These are phyloP conservation scores for Eleginops maclovinus DNA, from an alignment of 2,113 vertebrate genomes.

Conservation along the genomic window DNA sequence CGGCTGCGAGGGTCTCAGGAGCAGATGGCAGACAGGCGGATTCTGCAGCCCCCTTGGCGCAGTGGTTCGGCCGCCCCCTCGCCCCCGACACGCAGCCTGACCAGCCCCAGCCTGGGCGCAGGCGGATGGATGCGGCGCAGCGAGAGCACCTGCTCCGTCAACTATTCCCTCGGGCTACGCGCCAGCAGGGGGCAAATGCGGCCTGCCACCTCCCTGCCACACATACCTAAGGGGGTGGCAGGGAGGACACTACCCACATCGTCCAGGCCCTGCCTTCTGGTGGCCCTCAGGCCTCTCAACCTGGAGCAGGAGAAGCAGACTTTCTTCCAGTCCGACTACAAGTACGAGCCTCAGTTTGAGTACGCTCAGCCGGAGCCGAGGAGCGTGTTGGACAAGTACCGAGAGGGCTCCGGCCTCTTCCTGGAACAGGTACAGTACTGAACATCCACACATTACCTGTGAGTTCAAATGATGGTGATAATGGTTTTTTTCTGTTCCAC, in stretches of 20 bases:
- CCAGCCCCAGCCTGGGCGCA: constrained; percentile 75
- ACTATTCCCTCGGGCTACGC: constrained; percentile 56
- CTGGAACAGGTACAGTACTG: constrained; percentile 87
- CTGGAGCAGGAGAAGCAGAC: constrained; percentile 88
- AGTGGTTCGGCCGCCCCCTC: constrained; percentile 71
- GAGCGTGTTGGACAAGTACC: constrained; percentile 91
- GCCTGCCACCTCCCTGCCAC: constrained; percentile 90
- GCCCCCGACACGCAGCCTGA: constrained; percentile 78
- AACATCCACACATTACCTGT: not conserved
- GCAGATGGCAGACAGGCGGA: constrained; percentile 40
- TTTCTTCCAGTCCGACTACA: constrained; percentile 90
- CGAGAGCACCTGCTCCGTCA: constrained; percentile 85
- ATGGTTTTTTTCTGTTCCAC: not conserved
- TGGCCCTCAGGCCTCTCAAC: constrained; percentile 91
- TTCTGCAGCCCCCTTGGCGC: constrained; percentile 81
- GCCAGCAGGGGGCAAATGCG: constrained; percentile 77
- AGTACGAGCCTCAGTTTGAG: constrained; percentile 95
- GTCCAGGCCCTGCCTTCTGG: constrained; percentile 87
- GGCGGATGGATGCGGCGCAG: constrained; percentile 86
- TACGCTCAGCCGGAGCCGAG: constrained; percentile 88
- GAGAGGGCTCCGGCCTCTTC: constrained; percentile 90
- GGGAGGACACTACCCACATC: constrained; percentile 28
- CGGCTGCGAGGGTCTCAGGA: constrained; percentile 63
- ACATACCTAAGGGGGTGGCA: constrained; percentile 83
- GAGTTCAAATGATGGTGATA: not conserved